A percentile compares a stretch with the other conserved stretches of the same genome.
Evolutionary conservation across 2,888 invertebrate genomes (phyloP).

Genomic region (Tetrapedia diversipes): DNA sequence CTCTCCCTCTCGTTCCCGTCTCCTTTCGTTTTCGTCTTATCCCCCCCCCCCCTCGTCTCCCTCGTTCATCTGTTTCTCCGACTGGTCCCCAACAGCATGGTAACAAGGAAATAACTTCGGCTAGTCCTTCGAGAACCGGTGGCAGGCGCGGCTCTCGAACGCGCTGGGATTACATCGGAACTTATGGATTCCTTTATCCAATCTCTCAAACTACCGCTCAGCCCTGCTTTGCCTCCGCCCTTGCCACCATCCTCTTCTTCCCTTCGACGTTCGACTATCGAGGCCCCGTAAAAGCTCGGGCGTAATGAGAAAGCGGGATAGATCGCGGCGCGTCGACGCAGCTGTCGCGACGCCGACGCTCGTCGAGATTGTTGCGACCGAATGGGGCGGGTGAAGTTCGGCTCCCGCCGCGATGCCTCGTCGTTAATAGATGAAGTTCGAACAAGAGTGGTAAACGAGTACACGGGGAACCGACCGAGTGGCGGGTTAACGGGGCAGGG

Average conservation of each 20-base stretch:
- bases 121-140: constrained; percentile 61
- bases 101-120: constrained; percentile 61
- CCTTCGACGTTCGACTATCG: constrained; percentile 1
- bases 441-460: constrained; percentile 22
- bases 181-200: constrained; percentile 75
- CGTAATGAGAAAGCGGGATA: constrained; percentile 57
- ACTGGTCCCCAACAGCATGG: constrained; percentile 24
- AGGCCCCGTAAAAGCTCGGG: constrained; percentile 57
- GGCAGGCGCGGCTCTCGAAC: constrained; percentile 59
- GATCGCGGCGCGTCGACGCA: constrained; percentile 34
- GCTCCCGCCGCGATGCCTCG: constrained; percentile 21
- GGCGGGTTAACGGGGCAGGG: background rate
- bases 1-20: constrained; percentile 18
- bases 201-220: constrained; percentile 63
- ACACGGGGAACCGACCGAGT: background rate
- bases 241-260: background rate
- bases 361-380: constrained; percentile 33
- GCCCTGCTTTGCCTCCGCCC: background rate
- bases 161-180: constrained; percentile 68
- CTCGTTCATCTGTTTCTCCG: constrained; percentile 6
- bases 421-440: constrained; percentile 37
- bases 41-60: constrained; percentile 8
- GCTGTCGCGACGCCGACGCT: constrained; percentile 36
- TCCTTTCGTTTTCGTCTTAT: no score
- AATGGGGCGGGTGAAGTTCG: constrained; percentile 38